Base-by-base conservation (phyloP, 2,888 invertebrate species). In the Sinohyriopsis cumingii region DNA sequence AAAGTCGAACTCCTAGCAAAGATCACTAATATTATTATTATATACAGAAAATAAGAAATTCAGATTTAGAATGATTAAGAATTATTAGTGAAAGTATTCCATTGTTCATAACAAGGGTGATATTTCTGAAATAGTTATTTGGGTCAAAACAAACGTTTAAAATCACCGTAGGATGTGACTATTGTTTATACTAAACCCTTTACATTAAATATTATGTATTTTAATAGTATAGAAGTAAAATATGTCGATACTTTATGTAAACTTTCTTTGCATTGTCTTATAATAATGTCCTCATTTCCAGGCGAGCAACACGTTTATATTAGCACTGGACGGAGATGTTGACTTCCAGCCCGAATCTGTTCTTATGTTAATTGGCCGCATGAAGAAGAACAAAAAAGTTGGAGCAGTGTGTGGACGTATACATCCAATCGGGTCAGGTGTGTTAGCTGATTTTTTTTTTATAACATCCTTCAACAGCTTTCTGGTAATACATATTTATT, bases 381-480 rank as follows among this genome's bases (percentile, higher is more conserved):
- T 99, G 98, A 98, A 98, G 91, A 98, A 98, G 90, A 98, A 99
- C 88, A 94, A 95, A 83, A 96, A 97, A 89, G 92, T 99, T 67
- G 98, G 98, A 66, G 98, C 98, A 61, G 98, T 98, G 63, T 99
- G 99, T 90, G 98, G 98, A 66, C 94, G 98, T 86, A 99, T 99
- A 90, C 98, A 99, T 92, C 99, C 99, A 0, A 95, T 98, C 67
- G 98, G 98, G 59, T 94, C 77, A 61, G 84, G 82, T 82, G 67
- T 61, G 68, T 22, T 63, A 25, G 19, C 9, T 20, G 18, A 25
- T 7, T n/a, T 7, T n/a, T 25, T 18, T 20, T 25, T 7, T 61
- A n/a, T n/a, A 25, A 24, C 22, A 22, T 20, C 7, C 20, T n/a
- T 24, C 25, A 1, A 1, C 22, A 24, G 0, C 7, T n/a, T 25